These are phyloP conservation scores for Ephestia elutella DNA, from an alignment of 1,140 invertebrate species.

Conservation along the genomic window DNA sequence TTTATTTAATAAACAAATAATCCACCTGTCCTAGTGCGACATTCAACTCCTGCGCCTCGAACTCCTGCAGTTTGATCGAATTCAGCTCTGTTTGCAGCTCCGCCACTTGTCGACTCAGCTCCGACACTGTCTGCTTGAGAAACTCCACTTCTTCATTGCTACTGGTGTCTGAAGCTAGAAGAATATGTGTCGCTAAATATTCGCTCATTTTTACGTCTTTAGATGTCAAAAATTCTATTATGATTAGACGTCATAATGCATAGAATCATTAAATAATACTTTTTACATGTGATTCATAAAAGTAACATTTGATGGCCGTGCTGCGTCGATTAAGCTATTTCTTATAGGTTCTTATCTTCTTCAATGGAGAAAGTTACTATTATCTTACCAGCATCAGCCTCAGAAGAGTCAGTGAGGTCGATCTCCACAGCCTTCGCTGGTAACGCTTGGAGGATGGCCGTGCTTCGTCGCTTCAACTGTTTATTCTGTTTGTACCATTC, in stretches of 20 bases:
- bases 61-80: conserved; percentile 78
- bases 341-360: no score
- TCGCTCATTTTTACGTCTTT: no score
- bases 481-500: conserved; percentile 86
- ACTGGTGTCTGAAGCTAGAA: conserved; percentile 73
- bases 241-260: no score
- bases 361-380: no score
- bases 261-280: no score
- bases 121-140: conserved; percentile 78
- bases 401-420: conserved; percentile 56
- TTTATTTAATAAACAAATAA: no score
- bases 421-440: conserved; percentile 63
- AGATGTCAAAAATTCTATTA: no score
- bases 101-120: conserved; percentile 78
- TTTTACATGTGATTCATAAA: no score
- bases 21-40: conserved; percentile 69
- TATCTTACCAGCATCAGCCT: not conserved
- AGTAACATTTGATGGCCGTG: no score
- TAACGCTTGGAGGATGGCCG: conserved; percentile 76
- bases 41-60: conserved; percentile 80
- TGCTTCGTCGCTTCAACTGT: conserved; percentile 79
- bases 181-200: not conserved
- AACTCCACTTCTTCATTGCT: conserved; percentile 80
- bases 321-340: no score
- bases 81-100: conserved; percentile 80